A percentile compares a stretch with the other conserved stretches of the same genome.
Conservation (phyloP, 2,888 invertebrate genomes). For the Aleiodes testaceus region DNA sequence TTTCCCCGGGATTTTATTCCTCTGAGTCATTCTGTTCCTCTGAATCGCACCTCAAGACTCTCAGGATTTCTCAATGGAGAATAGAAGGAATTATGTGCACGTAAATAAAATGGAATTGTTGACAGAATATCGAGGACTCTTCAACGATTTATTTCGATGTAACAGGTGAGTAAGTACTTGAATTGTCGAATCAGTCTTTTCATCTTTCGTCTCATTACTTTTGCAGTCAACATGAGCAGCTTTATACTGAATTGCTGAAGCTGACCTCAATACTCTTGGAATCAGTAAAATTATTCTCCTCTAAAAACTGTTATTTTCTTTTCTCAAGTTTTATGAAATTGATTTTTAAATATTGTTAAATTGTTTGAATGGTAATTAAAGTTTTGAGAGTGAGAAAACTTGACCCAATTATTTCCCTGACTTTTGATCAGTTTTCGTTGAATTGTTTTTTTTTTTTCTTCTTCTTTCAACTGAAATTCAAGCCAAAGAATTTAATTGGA, state of each 20-base stretch:
- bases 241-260: constrained; percentile 17
- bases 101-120: not conserved
- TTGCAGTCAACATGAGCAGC: constrained; percentile 9
- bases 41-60: no score
- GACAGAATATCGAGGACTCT: not conserved
- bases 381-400: not conserved
- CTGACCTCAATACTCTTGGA: constrained; percentile 33
- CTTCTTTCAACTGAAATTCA: constrained; percentile 6
- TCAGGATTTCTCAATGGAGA: not conserved
- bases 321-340: constrained; percentile 3
- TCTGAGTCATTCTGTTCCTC: no score
- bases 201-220: constrained; percentile 19
- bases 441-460: not conserved
- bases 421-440: constrained; percentile 8
- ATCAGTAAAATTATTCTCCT: not conserved
- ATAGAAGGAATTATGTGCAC: no score
- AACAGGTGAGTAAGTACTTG: constrained; percentile 25
- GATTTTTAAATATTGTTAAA: constrained; percentile 16
- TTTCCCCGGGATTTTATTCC: not conserved
- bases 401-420: constrained; percentile 10
- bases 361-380: not conserved
- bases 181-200: constrained; percentile 7
- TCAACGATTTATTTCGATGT: constrained; percentile 10
- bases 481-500: no score
- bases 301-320: not conserved